phyloP scores from a whole-genome alignment of 1,140 invertebrate species.

The Agrypnia vestita region DNA sequence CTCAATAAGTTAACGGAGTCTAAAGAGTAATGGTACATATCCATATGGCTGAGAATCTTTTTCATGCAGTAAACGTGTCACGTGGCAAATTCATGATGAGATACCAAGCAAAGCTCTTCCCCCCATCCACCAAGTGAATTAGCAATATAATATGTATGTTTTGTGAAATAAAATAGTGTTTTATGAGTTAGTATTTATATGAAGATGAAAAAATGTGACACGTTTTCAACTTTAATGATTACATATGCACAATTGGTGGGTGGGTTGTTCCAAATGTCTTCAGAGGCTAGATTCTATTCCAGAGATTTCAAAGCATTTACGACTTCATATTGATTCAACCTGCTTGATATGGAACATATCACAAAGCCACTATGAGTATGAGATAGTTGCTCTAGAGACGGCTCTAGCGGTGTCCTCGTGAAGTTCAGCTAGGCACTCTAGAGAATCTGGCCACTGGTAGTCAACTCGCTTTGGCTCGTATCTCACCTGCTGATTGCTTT shows the following conservation, averaged over 20 bases:
- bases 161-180: neutral
- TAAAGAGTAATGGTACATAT: no score
- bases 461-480: conserved; percentile 67
- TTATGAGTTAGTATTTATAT: conserved; percentile 44
- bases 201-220: conserved; percentile 14
- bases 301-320: conserved; percentile 38
- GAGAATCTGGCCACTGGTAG: conserved; percentile 60
- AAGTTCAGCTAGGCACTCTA: conserved; percentile 48
- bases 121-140: conserved; percentile 72
- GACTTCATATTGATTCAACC: conserved; percentile 53
- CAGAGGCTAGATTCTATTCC: conserved; percentile 61
- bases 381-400: conserved; percentile 39
- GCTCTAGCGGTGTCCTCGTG: conserved; percentile 34
- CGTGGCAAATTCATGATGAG: conserved; percentile 65
- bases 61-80: conserved; percentile 42
- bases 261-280: conserved; percentile 53
- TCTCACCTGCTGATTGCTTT: conserved; percentile 75
- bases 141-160: conserved; percentile 26
- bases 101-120: conserved; percentile 75
- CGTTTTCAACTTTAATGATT: conserved; percentile 16
- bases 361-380: conserved; percentile 55
- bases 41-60: conserved; percentile 52
- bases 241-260: conserved; percentile 48
- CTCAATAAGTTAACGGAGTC: no score
- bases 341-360: conserved; percentile 61